Evolutionary conservation across 2,888 invertebrate genomes (phyloP).

Genomic region (Scrobipalpa costella): DNA sequence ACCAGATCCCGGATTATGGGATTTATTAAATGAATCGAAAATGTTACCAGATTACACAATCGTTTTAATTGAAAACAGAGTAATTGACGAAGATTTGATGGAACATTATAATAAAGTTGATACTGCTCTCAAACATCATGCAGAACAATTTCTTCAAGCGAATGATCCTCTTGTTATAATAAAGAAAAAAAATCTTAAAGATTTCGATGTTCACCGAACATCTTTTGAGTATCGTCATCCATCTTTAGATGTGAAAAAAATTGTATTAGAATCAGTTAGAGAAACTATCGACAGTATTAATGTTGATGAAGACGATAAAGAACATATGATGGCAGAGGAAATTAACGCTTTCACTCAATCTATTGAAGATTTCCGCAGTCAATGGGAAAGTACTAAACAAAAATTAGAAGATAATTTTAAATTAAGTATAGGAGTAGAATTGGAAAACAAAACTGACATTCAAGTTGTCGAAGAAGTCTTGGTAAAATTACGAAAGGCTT

Average conservation of each 20-base stretch:
- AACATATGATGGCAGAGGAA: constrained; percentile 32
- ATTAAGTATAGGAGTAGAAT: constrained; percentile 68
- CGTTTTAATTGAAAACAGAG: constrained; percentile 75
- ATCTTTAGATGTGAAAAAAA: neutral
- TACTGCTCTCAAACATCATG: constrained; percentile 50
- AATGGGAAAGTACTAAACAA: constrained; percentile 62
- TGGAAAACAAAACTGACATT: constrained; percentile 67
- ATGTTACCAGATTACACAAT: constrained; percentile 80
- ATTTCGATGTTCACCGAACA: neutral
- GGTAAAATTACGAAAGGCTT: constrained; percentile 59
- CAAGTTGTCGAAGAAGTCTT: constrained; percentile 62
- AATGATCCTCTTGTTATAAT: constrained; percentile 60
- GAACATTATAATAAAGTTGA: constrained; percentile 61
- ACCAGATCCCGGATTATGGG: constrained; percentile 73
- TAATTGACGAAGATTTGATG: constrained; percentile 57
- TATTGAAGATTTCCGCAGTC: constrained; percentile 63
- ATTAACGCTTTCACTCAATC: constrained; percentile 46
- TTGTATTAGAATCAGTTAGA: constrained; percentile 31
- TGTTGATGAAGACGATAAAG: constrained; percentile 31
- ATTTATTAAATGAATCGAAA: constrained; percentile 62
- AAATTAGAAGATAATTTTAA: constrained; percentile 67
- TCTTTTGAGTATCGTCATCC: neutral
- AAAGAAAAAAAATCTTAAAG: constrained; percentile 41
- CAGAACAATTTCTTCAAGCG: constrained; percentile 51
- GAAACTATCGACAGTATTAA: constrained; percentile 39